Conservation (phyloP, 1,140 invertebrate species). For the Hesperophylax magnus region DNA sequence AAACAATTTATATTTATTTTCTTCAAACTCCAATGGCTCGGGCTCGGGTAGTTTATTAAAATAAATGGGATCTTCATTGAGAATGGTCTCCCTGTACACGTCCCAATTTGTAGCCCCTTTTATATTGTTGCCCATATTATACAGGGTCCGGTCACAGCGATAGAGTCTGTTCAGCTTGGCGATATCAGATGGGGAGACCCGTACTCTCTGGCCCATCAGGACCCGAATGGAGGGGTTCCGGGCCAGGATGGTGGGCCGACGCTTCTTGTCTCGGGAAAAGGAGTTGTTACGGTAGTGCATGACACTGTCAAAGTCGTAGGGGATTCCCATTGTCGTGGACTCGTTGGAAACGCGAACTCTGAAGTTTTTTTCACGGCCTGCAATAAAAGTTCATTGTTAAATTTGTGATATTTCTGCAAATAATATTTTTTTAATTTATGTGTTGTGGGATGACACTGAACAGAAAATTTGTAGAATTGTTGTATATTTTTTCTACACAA, state of each 20-base stretch:
- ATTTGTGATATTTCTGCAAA: too few species aligned
- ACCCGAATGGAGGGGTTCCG: constrained; percentile 33
- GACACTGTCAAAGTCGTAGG: constrained; percentile 80
- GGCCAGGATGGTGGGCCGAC: constrained; percentile 50
- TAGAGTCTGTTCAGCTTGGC: constrained; percentile 56
- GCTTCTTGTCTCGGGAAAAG: constrained; percentile 54
- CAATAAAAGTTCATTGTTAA: constrained; percentile 12
- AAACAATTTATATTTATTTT: constrained; percentile 42
- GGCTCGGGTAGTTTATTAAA: constrained; percentile 55
- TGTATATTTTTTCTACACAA: too few species aligned
- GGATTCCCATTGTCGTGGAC: constrained; percentile 62
- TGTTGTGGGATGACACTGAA: too few species aligned
- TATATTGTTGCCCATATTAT: constrained; percentile 53
- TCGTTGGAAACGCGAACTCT: constrained; percentile 51
- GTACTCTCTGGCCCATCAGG: constrained; percentile 53
- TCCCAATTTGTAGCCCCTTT: constrained; percentile 53
- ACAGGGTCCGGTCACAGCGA: constrained; percentile 46
- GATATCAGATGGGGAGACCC: constrained; percentile 53
- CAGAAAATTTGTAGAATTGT: too few species aligned
- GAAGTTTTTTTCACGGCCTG: constrained; percentile 57
- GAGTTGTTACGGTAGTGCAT: constrained; percentile 78
- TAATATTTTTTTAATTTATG: too few species aligned
- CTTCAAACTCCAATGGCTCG: constrained; percentile 54
- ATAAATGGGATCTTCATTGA: constrained; percentile 55
- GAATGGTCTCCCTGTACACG: constrained; percentile 45